Conservation (phyloP, 23 tunicate species). For the Halocynthia roretzi region DNA sequence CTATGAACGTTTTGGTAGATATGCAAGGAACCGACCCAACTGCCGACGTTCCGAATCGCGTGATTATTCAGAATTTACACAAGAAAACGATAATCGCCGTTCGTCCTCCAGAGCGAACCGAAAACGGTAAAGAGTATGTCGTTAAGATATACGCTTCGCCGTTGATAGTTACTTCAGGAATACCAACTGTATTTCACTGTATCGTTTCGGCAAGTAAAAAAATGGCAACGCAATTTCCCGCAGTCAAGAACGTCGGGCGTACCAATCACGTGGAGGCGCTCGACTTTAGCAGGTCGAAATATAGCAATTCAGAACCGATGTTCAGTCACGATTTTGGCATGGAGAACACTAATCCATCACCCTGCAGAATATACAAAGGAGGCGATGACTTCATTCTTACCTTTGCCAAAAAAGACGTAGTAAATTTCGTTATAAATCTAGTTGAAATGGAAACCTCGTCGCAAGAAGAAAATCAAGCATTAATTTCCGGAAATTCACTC, state of each 20-base stretch:
- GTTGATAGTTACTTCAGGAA: not conserved
- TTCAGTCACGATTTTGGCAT: not conserved
- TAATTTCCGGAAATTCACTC: conserved; percentile 12
- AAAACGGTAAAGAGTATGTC: not conserved
- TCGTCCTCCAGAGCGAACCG: conserved; percentile 21
- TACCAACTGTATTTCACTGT: conserved; percentile 36
- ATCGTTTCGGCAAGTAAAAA: conserved; percentile 2
- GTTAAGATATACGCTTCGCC: conserved; percentile 45
- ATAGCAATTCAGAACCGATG: not conserved
- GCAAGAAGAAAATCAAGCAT: conserved; percentile 18
- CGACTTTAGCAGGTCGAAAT: not conserved
- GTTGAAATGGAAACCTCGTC: not conserved
- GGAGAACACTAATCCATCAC: conserved; percentile 4
- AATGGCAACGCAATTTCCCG: too few relatives aligned
- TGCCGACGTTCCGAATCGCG: too few relatives aligned
- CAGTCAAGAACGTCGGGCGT: conserved; percentile 3
- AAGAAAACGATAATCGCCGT: conserved; percentile 5
- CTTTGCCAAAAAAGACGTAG: not conserved
- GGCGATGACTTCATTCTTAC: conserved; percentile 37
- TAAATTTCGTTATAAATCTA: conserved; percentile 14
- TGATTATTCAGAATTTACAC: too few relatives aligned
- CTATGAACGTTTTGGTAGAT: conserved; percentile 26
- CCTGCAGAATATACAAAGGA: conserved; percentile 33
- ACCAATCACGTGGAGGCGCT: conserved; percentile 5
- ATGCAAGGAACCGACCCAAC: not conserved